phyloP scores from a whole-genome alignment of 2,888 invertebrate species.

The Cataglyphis altisquamis region DNA sequence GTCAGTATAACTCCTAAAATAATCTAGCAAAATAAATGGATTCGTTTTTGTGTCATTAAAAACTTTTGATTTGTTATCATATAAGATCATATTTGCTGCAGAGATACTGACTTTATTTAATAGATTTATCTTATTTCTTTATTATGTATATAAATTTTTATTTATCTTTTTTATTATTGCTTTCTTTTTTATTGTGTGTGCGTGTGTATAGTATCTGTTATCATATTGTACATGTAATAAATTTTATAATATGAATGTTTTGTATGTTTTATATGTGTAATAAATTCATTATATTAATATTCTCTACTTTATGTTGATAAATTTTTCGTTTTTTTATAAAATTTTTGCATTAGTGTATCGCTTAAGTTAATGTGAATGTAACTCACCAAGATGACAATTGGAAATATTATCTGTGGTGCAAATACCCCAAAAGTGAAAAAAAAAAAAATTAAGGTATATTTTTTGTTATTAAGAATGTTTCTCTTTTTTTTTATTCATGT shows the following conservation, averaged over 20 bases:
- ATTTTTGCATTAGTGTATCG: constrained; percentile 75
- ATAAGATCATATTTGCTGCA: too few relatives aligned
- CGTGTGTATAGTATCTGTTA: not conserved
- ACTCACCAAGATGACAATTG: constrained; percentile 83
- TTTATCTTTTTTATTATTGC: constrained; percentile 33
- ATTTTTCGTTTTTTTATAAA: constrained; percentile 55
- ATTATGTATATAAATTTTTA: constrained; percentile 49
- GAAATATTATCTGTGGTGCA: constrained; percentile 84
- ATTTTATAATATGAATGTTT: not conserved
- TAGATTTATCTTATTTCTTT: constrained; percentile 73
- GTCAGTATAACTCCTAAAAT: too few relatives aligned
- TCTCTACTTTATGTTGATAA: not conserved
- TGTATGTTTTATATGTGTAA: not conserved
- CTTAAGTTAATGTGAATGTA: constrained; percentile 75
- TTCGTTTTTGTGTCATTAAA: too few relatives aligned
- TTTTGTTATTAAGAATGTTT: constrained; percentile 49
- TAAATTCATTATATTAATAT: constrained; percentile 15
- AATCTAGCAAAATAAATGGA: too few relatives aligned
- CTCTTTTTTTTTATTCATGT: constrained; percentile 41
- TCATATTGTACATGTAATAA: not conserved
- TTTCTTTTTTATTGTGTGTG: constrained; percentile 30
- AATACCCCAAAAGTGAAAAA: constrained; percentile 83
- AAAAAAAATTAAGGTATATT: constrained; percentile 84
- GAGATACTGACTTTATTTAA: constrained; percentile 62
- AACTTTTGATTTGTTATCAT: too few relatives aligned